A percentile compares a stretch with the other conserved stretches of the same genome.
phyloP scores from a whole-genome alignment of 2,888 invertebrate species.

The Marasmarcha lunaedactyla region DNA sequence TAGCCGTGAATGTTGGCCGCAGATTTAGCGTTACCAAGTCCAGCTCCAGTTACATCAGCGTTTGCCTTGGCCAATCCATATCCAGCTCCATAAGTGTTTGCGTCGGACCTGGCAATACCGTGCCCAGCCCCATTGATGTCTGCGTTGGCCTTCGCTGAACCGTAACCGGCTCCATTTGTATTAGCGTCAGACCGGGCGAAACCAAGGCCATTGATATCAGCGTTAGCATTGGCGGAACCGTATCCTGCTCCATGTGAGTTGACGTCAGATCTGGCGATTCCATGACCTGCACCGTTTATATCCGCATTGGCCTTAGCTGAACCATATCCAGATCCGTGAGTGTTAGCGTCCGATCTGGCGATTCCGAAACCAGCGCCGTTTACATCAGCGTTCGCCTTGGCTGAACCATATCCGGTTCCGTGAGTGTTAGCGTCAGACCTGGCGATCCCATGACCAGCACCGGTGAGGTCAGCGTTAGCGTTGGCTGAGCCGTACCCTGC shows the following conservation, averaged over 20 bases:
- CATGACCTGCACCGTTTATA: constrained; percentile 19
- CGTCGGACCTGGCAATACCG: constrained; percentile 22
- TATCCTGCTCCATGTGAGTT: constrained; percentile 17
- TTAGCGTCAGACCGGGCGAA: constrained; percentile 22
- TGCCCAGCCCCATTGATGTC: constrained; percentile 11
- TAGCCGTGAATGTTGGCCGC: constrained; percentile 15
- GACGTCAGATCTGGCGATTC: constrained; percentile 17
- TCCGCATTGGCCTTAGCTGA: constrained; percentile 22
- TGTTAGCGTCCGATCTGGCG: constrained; percentile 26
- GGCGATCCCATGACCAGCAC: constrained; percentile 17
- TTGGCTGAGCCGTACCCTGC: constrained; percentile 19
- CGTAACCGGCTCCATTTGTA: constrained; percentile 18
- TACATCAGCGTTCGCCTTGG: constrained; percentile 17
- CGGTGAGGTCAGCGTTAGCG: constrained; percentile 6
- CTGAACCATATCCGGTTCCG: constrained; percentile 17
- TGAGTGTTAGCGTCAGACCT: constrained; percentile 25
- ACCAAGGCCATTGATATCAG: constrained; percentile 21
- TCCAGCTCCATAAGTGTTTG: constrained; percentile 20
- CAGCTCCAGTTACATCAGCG: constrained; percentile 19
- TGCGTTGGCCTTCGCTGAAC: constrained; percentile 15
- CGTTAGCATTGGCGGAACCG: constrained; percentile 16
- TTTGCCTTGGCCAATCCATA: constrained; percentile 19
- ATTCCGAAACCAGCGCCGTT: constrained; percentile 22
- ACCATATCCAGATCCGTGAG: constrained; percentile 21
- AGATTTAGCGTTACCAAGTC: constrained; percentile 23